These are phyloP conservation scores for Cheilinus undulatus DNA, from an alignment of 2,113 vertebrate genomes.

Conservation along the genomic window DNA sequence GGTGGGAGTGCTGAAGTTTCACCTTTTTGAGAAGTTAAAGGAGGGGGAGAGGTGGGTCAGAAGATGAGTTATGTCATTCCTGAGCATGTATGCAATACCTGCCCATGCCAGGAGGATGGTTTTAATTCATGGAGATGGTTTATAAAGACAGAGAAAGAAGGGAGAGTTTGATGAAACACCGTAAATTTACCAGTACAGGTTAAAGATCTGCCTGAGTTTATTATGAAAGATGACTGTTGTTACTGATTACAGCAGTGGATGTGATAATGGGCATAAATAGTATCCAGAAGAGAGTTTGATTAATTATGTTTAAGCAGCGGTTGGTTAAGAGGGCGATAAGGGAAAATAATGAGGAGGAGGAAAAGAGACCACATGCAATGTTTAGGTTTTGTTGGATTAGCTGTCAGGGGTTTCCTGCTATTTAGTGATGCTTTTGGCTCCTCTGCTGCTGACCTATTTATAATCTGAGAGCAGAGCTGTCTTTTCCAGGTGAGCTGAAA, in stretches of 20 bases:
- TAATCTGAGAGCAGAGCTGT: conserved; percentile 46
- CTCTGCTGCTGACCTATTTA: conserved; percentile 28
- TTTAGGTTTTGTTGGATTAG: conserved; percentile 20
- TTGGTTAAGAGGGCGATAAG: conserved; percentile 15
- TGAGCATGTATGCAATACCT: conserved; percentile 55
- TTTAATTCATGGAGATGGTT: conserved; percentile 43
- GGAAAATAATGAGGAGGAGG: background rate
- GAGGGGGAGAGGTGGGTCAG: background rate
- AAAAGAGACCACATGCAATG: conserved; percentile 12
- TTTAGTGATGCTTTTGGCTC: conserved; percentile 38
- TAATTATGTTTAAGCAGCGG: background rate
- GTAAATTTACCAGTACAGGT: background rate
- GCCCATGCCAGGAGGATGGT: conserved; percentile 42
- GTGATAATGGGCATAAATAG: conserved; percentile 26
- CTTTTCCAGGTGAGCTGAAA: conserved; percentile 39
- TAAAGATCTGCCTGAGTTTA: conserved; percentile 12
- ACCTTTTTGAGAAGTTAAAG: conserved; percentile 30
- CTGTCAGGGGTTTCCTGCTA: conserved; percentile 27
- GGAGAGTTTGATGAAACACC: conserved; percentile 47
- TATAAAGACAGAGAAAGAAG: conserved; percentile 26
- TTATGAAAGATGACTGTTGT: conserved; percentile 2
- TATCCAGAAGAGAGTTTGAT: conserved; percentile 19
- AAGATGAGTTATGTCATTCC: conserved; percentile 74
- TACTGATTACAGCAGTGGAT: conserved; percentile 18
- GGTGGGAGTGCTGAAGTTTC: conserved; percentile 21